Base-by-base conservation (phyloP, 2,888 invertebrate species). In the Heteropelma amictum region DNA sequence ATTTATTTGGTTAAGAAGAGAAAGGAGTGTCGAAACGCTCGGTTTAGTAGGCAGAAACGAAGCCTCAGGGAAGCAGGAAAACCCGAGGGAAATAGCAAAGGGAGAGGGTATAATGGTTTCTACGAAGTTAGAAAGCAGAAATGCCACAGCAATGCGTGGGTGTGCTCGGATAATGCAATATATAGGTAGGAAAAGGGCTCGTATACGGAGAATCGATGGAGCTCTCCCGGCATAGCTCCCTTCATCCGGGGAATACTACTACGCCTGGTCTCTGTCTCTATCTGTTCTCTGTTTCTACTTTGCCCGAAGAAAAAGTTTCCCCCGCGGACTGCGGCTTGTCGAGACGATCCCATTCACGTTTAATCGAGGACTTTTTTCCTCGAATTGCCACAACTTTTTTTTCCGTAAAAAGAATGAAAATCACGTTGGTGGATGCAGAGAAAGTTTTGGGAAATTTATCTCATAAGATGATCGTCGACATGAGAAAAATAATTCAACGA, bases 161-260 rank as follows among this genome's bases (percentile, higher is more conserved):
- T 51, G 61, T 68, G 63, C 42, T 53, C 33, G 58, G 51, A 72
- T 58, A 49, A 68, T 68, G 70, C 45, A 45, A 70, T 58, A 21
- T 64, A 63, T 70, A 75, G 61, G 67, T 67, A 67, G 54, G 54
- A 53, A 76, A 79, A 79, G 79, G 80, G 79, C 81, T 80, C 80
- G 71, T 77, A 75, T 49, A 56, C 67, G 78, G 61, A 69, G 76
- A 82, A 84, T 84, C 84, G 84, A 84, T 84, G 77, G 80, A 82
- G 80, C 81, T 72, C 67, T 60, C 65, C 61, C 56, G 61, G 70
- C 58, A n/a, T n/a, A 68, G 73, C 67, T 56, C 60, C 64, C 67
- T 75, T 71, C 61, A 75, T 67, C 75, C 75, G 65, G 75, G 75
- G 71, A 71, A 61, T 71, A 67, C 47, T 65, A 60, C 61, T 42